These are phyloP conservation scores for Brachionus asplanchnoidis DNA, from an alignment of 1,140 invertebrate species.

Conservation along the genomic window DNA sequence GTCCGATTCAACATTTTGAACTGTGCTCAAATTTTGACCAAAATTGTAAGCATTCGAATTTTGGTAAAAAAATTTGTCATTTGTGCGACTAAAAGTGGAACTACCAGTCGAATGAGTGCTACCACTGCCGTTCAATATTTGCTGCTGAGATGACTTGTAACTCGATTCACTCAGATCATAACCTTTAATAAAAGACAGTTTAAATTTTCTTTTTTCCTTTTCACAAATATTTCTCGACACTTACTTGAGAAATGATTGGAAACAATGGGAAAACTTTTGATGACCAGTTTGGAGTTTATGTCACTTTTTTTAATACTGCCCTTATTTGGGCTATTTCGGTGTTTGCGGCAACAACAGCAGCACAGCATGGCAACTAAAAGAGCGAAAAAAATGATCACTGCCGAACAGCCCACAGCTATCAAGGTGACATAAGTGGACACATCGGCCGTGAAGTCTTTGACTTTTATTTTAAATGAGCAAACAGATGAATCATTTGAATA, in stretches of 20 bases:
- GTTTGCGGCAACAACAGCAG: slow-evolving; percentile 34
- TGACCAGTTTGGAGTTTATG: slow-evolving; percentile 24
- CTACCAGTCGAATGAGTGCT: slow-evolving; percentile 19
- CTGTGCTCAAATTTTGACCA: neutral
- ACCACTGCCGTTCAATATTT: slow-evolving; percentile 29
- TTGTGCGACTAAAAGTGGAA: slow-evolving; percentile 5
- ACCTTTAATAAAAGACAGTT: neutral
- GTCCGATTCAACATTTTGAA: slow-evolving; percentile 11
- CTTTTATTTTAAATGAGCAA: slow-evolving; percentile 6
- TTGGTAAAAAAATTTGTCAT: slow-evolving; percentile 23
- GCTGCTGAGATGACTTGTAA: slow-evolving; percentile 34
- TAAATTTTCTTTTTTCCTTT: neutral
- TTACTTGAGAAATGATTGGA: slow-evolving; percentile 30
- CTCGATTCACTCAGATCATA: slow-evolving; percentile 29
- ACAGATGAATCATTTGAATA: slow-evolving; percentile 37
- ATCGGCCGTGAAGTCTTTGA: slow-evolving; percentile 29
- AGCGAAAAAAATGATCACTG: slow-evolving; percentile 9
- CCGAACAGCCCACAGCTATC: slow-evolving; percentile 31
- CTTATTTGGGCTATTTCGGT: slow-evolving; percentile 2
- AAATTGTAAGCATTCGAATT: slow-evolving; percentile 10
- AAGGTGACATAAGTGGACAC: slow-evolving; percentile 31
- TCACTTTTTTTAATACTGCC: neutral
- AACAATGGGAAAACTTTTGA: slow-evolving; percentile 27
- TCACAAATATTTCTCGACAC: neutral
- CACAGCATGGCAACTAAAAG: slow-evolving; percentile 7